Conservation (phyloP, 2,797 vertebrate genomes). For the Hydrocynus forskahlii region DNA sequence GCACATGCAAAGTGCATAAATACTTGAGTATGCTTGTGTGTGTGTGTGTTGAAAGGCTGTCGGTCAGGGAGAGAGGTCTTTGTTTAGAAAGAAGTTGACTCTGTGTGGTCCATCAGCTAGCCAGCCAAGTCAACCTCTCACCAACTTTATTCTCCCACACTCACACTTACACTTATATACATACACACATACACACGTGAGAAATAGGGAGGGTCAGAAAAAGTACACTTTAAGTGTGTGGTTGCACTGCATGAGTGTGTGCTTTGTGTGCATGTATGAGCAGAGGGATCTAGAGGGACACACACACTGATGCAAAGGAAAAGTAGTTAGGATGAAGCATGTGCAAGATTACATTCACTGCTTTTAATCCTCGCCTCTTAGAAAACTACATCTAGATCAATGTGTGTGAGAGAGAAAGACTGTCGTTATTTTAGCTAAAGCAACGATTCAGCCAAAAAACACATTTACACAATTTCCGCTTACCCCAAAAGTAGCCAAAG, state of each 20-base stretch:
- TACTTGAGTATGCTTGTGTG: slow-evolving; percentile 62
- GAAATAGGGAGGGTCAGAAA: background rate
- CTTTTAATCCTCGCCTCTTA: background rate
- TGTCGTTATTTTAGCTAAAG: too few relatives aligned
- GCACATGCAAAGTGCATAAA: background rate
- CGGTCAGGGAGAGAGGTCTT: slow-evolving; percentile 76
- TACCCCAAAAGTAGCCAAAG: background rate
- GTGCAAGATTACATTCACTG: background rate
- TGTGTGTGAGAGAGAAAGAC: background rate
- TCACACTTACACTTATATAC: slow-evolving; percentile 17
- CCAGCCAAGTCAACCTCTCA: slow-evolving; percentile 64
- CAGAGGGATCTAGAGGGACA: background rate
- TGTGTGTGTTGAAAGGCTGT: slow-evolving; percentile 74
- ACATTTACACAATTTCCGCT: background rate
- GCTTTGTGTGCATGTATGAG: background rate
- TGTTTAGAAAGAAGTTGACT: slow-evolving; percentile 73
- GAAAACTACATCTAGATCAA: background rate
- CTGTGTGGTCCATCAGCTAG: slow-evolving; percentile 79
- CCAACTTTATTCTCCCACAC: slow-evolving; percentile 62
- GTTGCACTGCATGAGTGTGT: background rate
- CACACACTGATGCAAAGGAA: background rate
- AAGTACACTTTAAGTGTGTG: slow-evolving; percentile 1
- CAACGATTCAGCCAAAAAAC: background rate
- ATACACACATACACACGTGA: background rate
- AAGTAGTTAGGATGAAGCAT: background rate